Evolutionary conservation across 2,888 invertebrate genomes (phyloP).

Genomic region (Parthenolecanium corni): DNA sequence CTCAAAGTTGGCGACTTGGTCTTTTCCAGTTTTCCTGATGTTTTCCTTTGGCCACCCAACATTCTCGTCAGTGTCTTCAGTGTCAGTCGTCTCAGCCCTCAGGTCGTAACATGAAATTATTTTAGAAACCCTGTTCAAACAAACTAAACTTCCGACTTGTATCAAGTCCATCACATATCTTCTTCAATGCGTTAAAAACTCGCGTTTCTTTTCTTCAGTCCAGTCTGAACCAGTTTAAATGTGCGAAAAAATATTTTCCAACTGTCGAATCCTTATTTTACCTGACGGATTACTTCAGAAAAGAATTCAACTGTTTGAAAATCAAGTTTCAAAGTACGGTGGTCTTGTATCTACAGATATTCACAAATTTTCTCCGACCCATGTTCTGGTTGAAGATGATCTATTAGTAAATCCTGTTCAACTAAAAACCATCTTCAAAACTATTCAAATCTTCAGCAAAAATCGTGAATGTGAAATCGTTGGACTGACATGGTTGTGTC

Average conservation of each 20-base stretch:
- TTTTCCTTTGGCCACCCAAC: too few relatives aligned
- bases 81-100: too few relatives aligned
- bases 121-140: too few relatives aligned
- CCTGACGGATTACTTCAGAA: slow-evolving; percentile 12
- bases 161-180: too few relatives aligned
- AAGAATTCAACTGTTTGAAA: slow-evolving; percentile 13
- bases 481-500: slow-evolving; percentile 10
- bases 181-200: too few relatives aligned
- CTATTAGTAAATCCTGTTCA: background rate
- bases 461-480: slow-evolving; percentile 1
- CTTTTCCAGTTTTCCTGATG: too few relatives aligned
- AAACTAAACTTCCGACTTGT: too few relatives aligned
- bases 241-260: slow-evolving; percentile 4
- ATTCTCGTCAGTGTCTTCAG: too few relatives aligned
- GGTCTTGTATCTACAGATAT: slow-evolving; percentile 29
- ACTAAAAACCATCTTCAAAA: background rate
- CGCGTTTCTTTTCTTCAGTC: too few relatives aligned
- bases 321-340: slow-evolving; percentile 4
- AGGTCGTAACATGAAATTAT: too few relatives aligned
- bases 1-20: too few relatives aligned
- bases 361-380: background rate
- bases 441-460: background rate
- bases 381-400: slow-evolving; percentile 15
- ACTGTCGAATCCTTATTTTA: slow-evolving; percentile 6
- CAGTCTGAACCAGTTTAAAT: too few relatives aligned